These are phyloP conservation scores for Drosophila tsacasi DNA, from an alignment of 1,140 invertebrate species.

Conservation along the genomic window DNA sequence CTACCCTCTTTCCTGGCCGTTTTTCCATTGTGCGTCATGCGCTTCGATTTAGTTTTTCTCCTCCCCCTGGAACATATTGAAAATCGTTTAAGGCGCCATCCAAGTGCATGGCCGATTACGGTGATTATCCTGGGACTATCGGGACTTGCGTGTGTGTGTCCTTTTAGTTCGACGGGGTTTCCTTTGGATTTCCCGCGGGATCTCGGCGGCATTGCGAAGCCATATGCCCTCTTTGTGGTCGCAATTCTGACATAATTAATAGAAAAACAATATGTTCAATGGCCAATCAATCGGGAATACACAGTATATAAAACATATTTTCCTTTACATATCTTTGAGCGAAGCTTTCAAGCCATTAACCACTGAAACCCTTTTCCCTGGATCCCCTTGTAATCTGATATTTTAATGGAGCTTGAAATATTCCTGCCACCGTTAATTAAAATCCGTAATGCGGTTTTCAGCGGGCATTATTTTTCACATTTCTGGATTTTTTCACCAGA, in stretches of 20 bases:
- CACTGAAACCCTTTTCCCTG: slow-evolving; percentile 59
- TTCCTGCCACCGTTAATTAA: slow-evolving; percentile 64
- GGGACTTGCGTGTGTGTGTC: slow-evolving; percentile 56
- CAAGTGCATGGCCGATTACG: slow-evolving; percentile 79
- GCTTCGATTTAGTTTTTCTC: slow-evolving; percentile 21
- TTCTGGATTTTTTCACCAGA: neutral
- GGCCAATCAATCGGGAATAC: slow-evolving; percentile 33
- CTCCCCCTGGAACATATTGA: slow-evolving; percentile 59
- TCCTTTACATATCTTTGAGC: neutral
- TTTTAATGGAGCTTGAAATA: slow-evolving; percentile 75
- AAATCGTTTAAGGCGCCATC: slow-evolving; percentile 74
- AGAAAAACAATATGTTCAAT: slow-evolving; percentile 81
- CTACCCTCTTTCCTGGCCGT: neutral
- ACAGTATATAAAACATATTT: neutral
- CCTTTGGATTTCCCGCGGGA: slow-evolving; percentile 69
- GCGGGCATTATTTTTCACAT: slow-evolving; percentile 30
- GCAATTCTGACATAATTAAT: slow-evolving; percentile 71
- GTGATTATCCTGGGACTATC: slow-evolving; percentile 73
- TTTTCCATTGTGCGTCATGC: slow-evolving; percentile 76
- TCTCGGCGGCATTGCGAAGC: slow-evolving; percentile 60
- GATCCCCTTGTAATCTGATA: slow-evolving; percentile 52
- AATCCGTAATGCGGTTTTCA: slow-evolving; percentile 76
- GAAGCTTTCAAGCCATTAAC: slow-evolving; percentile 28
- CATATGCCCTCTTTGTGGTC: slow-evolving; percentile 71
- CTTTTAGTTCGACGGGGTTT: slow-evolving; percentile 13